Evolutionary conservation across 2,888 invertebrate species (phyloP), one percentile per base, ranked within the genome.

Genomic region (Micoletzkya japonica): DNA sequence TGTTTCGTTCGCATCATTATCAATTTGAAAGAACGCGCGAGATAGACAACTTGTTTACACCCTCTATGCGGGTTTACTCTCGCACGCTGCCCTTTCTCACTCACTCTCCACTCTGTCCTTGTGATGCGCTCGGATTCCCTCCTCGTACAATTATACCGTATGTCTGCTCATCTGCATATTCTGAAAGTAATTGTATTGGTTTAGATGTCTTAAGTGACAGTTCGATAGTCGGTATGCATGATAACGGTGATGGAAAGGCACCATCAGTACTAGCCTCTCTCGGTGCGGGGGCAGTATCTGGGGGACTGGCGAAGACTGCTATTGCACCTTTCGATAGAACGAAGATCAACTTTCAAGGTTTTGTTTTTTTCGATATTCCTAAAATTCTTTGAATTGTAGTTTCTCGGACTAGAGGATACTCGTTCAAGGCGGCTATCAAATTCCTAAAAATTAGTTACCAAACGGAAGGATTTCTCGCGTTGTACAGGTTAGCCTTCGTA

Each of bases 321-420:
- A 97, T 98, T 80, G 98, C 98, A 1, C 98, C 98, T 0, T 88
- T 98, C 68, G 98, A 98, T 88, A 89, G 98, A 74, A 93, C 96
- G 75, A 98, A 98, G 90, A 98, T 98, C 80, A 95, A 94, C 88
- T 98, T 98, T 87, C 97, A 98, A 85, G 85, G 85, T 85, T 49
- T 17, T 66, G 2, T 28, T 10, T 20, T 39, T 30, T 10, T 32
- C 10, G 10, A 52, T 44, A 17, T 30, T 32, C 14, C 44, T n/a
- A 28, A 20, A 49, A 36, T 28, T 6, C 0, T 7, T 56, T 32
- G n/a, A 17, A 7, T 50, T 50, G 20, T 49, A 86, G 86, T 86
- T 2, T 83, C 85, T 7, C 73, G 86, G 24, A 85, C 87, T 54
- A 83, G 83, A 70, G 85, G 81, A 30, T 89, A 88, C 80, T 88